Conservation (phyloP, 2,888 invertebrate genomes). For the Cryptophagus acutangulus region DNA sequence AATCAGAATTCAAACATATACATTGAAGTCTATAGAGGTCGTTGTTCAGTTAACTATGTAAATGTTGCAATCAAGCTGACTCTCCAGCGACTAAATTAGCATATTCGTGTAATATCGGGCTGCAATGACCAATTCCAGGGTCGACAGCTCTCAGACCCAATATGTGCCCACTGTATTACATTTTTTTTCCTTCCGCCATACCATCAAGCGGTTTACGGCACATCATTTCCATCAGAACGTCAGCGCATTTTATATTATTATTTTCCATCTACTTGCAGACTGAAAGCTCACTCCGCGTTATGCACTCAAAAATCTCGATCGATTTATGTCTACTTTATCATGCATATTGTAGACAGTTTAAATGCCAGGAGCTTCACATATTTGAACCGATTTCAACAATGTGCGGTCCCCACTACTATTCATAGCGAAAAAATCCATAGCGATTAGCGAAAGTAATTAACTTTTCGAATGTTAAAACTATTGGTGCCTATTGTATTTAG, state of each 20-base stretch:
- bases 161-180: constrained; percentile 25
- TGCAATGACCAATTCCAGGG: constrained; percentile 34
- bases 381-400: too few relatives aligned
- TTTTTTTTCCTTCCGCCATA: constrained; percentile 8
- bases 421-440: too few relatives aligned
- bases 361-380: too few relatives aligned
- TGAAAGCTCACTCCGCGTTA: too few relatives aligned
- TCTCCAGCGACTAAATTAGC: constrained; percentile 37
- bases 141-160: constrained; percentile 30
- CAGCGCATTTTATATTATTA: constrained; percentile 7
- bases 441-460: too few relatives aligned
- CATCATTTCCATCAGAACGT: constrained; percentile 6
- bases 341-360: too few relatives aligned
- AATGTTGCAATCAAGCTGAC: constrained; percentile 37
- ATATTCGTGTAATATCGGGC: constrained; percentile 37
- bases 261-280: too few relatives aligned
- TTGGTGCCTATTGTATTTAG: too few relatives aligned
- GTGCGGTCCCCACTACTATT: too few relatives aligned
- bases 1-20: constrained; percentile 22
- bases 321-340: too few relatives aligned
- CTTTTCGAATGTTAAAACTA: too few relatives aligned
- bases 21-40: constrained; percentile 25
- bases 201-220: constrained; percentile 11
- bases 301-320: too few relatives aligned
- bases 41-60: constrained; percentile 37